Base-by-base conservation (phyloP, 2,113 vertebrate species). In the Oriolus oriolus region DNA sequence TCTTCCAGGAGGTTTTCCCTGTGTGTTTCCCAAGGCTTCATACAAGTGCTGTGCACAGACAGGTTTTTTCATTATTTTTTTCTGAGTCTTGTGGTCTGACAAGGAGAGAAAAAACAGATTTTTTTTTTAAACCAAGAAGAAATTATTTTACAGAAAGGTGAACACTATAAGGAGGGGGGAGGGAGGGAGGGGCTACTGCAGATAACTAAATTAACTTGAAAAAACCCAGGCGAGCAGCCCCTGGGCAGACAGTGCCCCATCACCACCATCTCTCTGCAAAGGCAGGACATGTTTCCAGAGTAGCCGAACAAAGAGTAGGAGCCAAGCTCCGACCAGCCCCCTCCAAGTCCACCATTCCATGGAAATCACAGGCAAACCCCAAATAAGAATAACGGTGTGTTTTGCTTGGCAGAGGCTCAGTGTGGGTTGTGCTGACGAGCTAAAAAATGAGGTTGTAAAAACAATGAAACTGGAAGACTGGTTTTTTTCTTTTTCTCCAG, bases 381-480 rank as follows among this genome's bases (percentile, higher is more conserved):
- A n/a, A 52, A 49, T 69, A 63, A 66, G 60, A 78, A 82, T 23
- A 69, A 52, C 0, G 0, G 13, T 13, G 11, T 74, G 89, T 85
- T 95, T 95, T 76, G 21, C 63, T 88, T 91, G 89, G 93, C 91
- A 82, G 66, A 63, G 16, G 53, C 63, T 90, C 37, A 20, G 57
- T 2, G 0, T 3, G 17, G 68, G 42, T 69, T 69, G 23, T 73
- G 93, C 95, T 89, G 96, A 84, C 6, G 10, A 65, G 90, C 33
- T 88, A 71, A 88, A 93, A 93, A 92, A 85, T 54, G 10, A 83
- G 63, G 71, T 54, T 68, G 60, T 88, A 85, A 90, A 92, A 96
- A 90, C 37, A 89, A 64, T 7, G 21, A 70, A 90, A 52, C 30
- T 59, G 37, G 44, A 86, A 59, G n/a, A 50, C 26, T 68, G 24